Conservation (phyloP, 2,888 invertebrate species). For the Caenorhabditis plicata region DNA sequence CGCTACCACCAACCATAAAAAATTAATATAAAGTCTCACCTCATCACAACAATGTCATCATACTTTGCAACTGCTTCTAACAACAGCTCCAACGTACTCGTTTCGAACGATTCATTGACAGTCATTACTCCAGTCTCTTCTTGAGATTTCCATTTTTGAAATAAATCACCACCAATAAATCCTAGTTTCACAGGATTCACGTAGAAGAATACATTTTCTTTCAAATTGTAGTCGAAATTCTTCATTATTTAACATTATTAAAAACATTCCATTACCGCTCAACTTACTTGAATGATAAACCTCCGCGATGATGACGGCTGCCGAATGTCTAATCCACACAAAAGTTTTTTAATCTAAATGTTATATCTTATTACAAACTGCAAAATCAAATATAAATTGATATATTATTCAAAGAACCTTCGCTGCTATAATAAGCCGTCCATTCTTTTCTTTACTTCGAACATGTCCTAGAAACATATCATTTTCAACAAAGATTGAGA, state of each 20-base stretch:
- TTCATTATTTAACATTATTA: slow-evolving; percentile 1
- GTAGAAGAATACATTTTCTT: slow-evolving; percentile 12
- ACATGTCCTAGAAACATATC: slow-evolving; percentile 19
- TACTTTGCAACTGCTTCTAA: slow-evolving; percentile 28
- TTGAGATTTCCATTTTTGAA: slow-evolving; percentile 27
- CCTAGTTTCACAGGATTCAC: slow-evolving; percentile 14
- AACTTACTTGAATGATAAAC: slow-evolving; percentile 9
- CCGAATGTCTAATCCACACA: slow-evolving; percentile 21
- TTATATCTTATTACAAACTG: too few relatives aligned
- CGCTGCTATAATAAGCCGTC: slow-evolving; percentile 17
- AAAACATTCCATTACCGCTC: too few relatives aligned
- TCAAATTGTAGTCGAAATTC: slow-evolving; percentile 21
- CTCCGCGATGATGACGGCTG: slow-evolving; percentile 24
- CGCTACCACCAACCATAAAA: too few relatives aligned
- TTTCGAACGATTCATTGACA: slow-evolving; percentile 17
- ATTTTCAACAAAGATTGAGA: slow-evolving; percentile 10
- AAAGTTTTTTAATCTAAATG: slow-evolving; percentile 19
- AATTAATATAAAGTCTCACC: neutral
- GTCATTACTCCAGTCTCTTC: slow-evolving; percentile 8
- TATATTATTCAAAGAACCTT: neutral
- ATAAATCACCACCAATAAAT: slow-evolving; percentile 22
- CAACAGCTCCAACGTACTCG: slow-evolving; percentile 8
- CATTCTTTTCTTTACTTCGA: slow-evolving; percentile 17
- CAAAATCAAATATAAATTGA: neutral
- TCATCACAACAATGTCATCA: slow-evolving; percentile 17